Evolutionary conservation across 92 coral and sea anemone species (phyloP), one percentile per base, ranked within the genome.

Genomic region (Bergia sp.): DNA sequence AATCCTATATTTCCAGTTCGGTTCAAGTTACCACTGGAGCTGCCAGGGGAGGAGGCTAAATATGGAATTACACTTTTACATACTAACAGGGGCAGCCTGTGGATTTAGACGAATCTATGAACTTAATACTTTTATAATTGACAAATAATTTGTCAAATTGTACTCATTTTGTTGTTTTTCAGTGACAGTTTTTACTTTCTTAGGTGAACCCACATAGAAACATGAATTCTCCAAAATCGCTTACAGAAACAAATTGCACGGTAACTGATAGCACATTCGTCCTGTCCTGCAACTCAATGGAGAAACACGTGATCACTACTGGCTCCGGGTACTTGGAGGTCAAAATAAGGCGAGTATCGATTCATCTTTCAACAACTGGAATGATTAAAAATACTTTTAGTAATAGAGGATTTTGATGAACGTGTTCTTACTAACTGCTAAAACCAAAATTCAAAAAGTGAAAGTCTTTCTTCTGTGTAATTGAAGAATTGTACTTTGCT

Each of bases 231-330:
- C 87, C 66, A 23, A 69, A 43, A 71, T 43, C 87, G 37, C 15
- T 71, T 15, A 69, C 79, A 38, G 79, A 84, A 29, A 84, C 87
- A 7, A 69, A n/a, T 45, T 84, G 66, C 37, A 12, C 16, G 0
- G 29, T 58, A 37, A 53, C 45, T 9, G 64, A 42, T 9, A 84
- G 21, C 65, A 3, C 66, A 3, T 84, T 84, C n/a, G 79, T 84
- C n/a, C 20, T 44, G 65, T 84, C 87, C 45, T 84, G 87, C 44
- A 15, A 40, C 64, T 84, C 87, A 2, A 20, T 39, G 13, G 87
- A 84, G 44, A 71, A 43, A 13, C 87, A 84, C 78, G 12, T 45
- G 65, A 45, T 84, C 29, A 8, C 16, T 11, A 44, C 79, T 18
- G 79, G 42, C 12, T 71, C 87, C 15, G 78, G 47, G 0, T 7